Base-by-base conservation (phyloP, 2,797 vertebrate genomes). In the Harpagifer antarcticus region DNA sequence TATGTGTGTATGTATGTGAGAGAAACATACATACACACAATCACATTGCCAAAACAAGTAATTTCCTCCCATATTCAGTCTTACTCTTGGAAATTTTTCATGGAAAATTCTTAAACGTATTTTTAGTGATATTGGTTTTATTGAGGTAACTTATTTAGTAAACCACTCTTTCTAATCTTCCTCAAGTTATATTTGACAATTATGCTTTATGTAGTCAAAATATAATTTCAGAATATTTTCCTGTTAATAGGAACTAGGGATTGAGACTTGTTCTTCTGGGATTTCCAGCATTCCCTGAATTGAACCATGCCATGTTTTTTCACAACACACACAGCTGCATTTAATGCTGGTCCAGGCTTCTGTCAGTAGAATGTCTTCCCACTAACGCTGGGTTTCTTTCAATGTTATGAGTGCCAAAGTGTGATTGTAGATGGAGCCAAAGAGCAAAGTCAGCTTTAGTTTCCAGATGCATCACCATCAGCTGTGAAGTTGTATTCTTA, bases 21-120 rank as follows among this genome's bases (percentile, higher is more conserved):
- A 63, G 43, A 73, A 78, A 84, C 84, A 87, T 71, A 84, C 86
- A 80, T 65, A 60, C 52, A 15, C 20, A 23, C 64, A 42, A 66
- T 67, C 33, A 50, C 80, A 78, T 76, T 83, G 83, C 88, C 88
- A 86, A 84, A 85, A 76, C 87, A 88, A 90, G 78, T 65, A 3
- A 82, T 89, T 88, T 86, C 88, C 69, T 88, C 62, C 33, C 76
- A 85, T 85, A 74, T 72, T 74, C 23, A 14, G 71, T 79, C 81
- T 86, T 74, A 78, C 60, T 27, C 54, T 52, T 55, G 68, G 15
- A 54, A 31, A 57, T 44, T 0, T 11, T 15, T 49, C 9, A 31
- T 47, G 50, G 13, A 15, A 58, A 58, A 52, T 5, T 58, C 19
- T 43, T 4, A n/a, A 60, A 5, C 9, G 5, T 17, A 3, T 52